phyloP scores from a whole-genome alignment of 2,797 vertebrate species.

The Spea hammondii region DNA sequence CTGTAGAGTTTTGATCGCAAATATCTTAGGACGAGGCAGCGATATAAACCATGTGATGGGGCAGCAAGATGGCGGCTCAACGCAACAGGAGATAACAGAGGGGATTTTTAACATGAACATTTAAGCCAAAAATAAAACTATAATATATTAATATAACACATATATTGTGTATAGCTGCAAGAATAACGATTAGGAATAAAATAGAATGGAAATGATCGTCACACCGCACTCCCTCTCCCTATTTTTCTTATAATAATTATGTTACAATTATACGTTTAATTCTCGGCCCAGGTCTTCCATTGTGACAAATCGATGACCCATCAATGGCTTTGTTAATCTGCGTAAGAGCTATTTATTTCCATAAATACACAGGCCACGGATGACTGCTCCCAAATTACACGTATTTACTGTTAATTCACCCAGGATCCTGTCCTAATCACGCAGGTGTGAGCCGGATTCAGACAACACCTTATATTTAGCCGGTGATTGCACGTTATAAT shows the following conservation, averaged over 20 bases:
- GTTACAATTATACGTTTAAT: conserved; percentile 2
- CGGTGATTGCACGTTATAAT: not conserved
- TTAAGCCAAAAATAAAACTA: no score
- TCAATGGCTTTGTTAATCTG: conserved; percentile 46
- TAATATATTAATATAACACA: no score
- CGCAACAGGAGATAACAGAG: no score
- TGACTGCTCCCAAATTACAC: conserved; percentile 45
- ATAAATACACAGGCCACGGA: conserved; percentile 55
- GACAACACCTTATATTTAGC: not conserved
- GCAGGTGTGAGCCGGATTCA: conserved; percentile 25
- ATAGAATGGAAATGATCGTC: no score
- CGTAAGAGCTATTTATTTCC: conserved; percentile 55
- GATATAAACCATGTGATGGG: no score
- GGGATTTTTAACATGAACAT: no score
- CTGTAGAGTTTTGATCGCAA: no score
- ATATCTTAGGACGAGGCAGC: no score
- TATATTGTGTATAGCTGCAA: no score
- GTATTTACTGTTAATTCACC: conserved; percentile 56
- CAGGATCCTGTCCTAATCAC: conserved; percentile 26
- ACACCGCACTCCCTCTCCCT: no score
- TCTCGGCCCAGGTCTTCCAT: not conserved
- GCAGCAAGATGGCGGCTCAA: no score
- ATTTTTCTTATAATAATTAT: not conserved
- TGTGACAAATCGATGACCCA: conserved; percentile 35
- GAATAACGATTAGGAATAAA: no score